Evolutionary conservation across 2,888 invertebrate species (phyloP).

Genomic region (Lysandra coridon): DNA sequence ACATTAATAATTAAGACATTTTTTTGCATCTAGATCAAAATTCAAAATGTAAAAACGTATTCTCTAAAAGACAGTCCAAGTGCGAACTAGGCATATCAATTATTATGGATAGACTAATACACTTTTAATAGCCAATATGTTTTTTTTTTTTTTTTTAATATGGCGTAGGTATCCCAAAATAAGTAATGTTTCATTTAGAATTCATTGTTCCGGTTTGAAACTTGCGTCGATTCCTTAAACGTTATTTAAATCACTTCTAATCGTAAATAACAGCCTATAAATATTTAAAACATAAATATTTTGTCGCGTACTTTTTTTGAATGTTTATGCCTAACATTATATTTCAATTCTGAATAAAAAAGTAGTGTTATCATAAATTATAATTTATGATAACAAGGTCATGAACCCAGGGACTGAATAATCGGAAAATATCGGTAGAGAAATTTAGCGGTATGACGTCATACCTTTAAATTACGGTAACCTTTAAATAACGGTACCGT

Average conservation of each 20-base stretch:
- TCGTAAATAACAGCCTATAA: neutral
- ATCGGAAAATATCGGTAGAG: no score
- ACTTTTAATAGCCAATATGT: neutral
- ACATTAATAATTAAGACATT: no score
- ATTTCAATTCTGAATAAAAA: neutral
- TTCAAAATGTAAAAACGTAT: no score
- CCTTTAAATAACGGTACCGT: no score
- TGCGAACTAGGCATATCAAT: neutral
- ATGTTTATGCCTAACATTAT: neutral
- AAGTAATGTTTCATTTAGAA: neutral
- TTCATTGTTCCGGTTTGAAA: neutral
- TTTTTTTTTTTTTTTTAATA: neutral
- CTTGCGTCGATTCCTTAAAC: slow-evolving; percentile 1
- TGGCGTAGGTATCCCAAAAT: neutral
- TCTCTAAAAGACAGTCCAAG: neutral
- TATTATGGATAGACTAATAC: neutral
- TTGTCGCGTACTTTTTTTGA: neutral
- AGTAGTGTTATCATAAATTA: no score
- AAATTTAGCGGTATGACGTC: no score
- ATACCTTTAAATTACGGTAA: no score
- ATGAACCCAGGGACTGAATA: no score
- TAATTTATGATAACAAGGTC: no score
- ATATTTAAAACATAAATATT: slow-evolving; percentile 4
- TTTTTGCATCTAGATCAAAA: no score
- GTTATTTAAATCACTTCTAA: neutral